Evolutionary conservation across 2,888 invertebrate genomes (phyloP), one percentile per base, ranked within the genome.

Genomic region (Chrysopilus asiliformis): DNA sequence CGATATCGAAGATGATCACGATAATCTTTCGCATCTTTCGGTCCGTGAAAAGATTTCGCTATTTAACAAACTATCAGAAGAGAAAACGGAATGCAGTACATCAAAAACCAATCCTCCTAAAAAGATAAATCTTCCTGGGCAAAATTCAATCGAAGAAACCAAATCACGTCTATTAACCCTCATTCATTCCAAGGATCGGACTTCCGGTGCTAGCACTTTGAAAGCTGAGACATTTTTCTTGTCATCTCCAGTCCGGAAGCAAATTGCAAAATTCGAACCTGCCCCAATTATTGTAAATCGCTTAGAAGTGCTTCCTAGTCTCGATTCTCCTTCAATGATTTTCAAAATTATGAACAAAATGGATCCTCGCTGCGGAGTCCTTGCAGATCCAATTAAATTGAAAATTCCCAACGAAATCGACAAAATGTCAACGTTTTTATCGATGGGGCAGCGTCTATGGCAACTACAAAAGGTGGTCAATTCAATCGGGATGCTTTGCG

Each of bases 201-300:
- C 10, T 22, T 7, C 7, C 10, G 22, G 22, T 10, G 10, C 7
- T 7, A 22, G 7, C 7, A 22, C 22, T 7, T 10, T 10, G 7
- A 22, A 22, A 22, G 22, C 22, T 22, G 7, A 8, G 22, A 7
- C 7, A 8, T 7, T 8, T 10, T 8, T 22, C 7, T 8, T 22
- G 4, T 17, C 18, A 3, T 22, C 30, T 18, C 24, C 37, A n/a
- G 37, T 37, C 17, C 37, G 37, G n/a, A 26, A 18, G 3, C 25
- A 37, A 32, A 37, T 37, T 9, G 37, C 31, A 24, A 31, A 32
- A 27, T 37, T 37, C 18, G 36, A 36, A 22, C 14, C 10, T n/a
- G 36, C 30, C 14, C 12, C 29, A 24, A 13, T 36, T n/a, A n/a
- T n/a, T n/a, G n/a, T n/a, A n/a, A n/a, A n/a, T n/a, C n/a, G n/a